phyloP scores from a whole-genome alignment of 2,797 vertebrate genomes.

The Gobionotothen gibberifrons region DNA sequence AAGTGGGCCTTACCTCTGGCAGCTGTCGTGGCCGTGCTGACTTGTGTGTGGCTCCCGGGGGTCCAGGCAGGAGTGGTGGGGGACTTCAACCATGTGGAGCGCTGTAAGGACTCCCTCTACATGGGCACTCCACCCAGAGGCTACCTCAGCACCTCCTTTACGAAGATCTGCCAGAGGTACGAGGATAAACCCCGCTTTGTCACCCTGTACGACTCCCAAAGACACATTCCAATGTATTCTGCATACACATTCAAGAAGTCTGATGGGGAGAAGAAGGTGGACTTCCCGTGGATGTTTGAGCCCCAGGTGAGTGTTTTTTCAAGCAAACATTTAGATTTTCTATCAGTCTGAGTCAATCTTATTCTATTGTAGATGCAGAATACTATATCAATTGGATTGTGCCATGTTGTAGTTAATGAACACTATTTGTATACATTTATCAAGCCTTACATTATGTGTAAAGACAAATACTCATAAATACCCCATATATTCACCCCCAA shows the following conservation, averaged over 20 bases:
- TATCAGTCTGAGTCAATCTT: not conserved
- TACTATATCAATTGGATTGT: not conserved
- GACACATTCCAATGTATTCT: slow-evolving; percentile 78
- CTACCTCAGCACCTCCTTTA: slow-evolving; percentile 70
- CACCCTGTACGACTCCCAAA: slow-evolving; percentile 76
- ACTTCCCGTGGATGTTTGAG: slow-evolving; percentile 85
- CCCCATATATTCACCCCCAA: not conserved
- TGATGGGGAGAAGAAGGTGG: slow-evolving; percentile 80
- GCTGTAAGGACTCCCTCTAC: slow-evolving; percentile 81
- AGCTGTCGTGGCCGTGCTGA: slow-evolving; percentile 33
- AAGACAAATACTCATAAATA: not conserved
- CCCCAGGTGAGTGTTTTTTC: slow-evolving; percentile 72
- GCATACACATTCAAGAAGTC: slow-evolving; percentile 83
- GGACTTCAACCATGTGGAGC: slow-evolving; percentile 78
- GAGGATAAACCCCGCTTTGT: slow-evolving; percentile 74
- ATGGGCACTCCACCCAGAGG: slow-evolving; percentile 81
- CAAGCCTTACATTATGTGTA: not conserved
- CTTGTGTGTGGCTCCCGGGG: slow-evolving; percentile 29
- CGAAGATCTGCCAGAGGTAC: slow-evolving; percentile 81
- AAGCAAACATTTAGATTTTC: not conserved
- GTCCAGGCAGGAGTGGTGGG: slow-evolving; percentile 68
- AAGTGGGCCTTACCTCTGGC: slow-evolving; percentile 16
- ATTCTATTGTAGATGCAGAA: too few relatives aligned
- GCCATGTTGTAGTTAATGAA: not conserved
- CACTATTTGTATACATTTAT: not conserved